Percentiles rank a stretch among this genome's conserved stretches.
phyloP scores from a whole-genome alignment of 2,888 invertebrate genomes.

The Machimus rusticus region DNA sequence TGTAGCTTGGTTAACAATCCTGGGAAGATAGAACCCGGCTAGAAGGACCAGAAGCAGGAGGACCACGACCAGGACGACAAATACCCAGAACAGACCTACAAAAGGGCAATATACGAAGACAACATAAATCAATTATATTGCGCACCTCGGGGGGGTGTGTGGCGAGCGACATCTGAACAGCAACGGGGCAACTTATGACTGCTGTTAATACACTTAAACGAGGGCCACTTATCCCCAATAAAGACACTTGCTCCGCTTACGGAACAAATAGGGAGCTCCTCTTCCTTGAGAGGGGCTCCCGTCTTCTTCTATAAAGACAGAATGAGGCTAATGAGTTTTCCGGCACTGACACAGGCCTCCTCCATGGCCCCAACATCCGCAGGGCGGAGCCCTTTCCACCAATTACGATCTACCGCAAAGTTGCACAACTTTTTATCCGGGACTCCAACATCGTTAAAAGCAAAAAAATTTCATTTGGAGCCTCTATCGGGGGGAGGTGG shows the following conservation, averaged over 20 bases:
- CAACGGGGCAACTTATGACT: conserved; percentile 21
- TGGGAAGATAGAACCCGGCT: background rate
- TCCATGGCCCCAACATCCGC: background rate
- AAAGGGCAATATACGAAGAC: conserved; percentile 21
- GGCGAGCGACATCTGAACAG: background rate
- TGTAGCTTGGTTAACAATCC: conserved; percentile 15
- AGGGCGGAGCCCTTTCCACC: background rate
- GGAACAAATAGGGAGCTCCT: conserved; percentile 16
- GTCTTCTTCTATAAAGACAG: conserved; percentile 2
- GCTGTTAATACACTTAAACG: conserved; percentile 35
- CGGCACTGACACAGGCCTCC: background rate
- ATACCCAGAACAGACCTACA: background rate
- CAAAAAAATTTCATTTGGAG: background rate
- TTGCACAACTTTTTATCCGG: conserved; percentile 19
- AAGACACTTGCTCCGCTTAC: conserved; percentile 36
- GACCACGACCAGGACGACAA: background rate
- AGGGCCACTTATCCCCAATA: conserved; percentile 37
- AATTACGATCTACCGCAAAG: conserved; percentile 19
- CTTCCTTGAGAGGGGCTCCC: background rate
- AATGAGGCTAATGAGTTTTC: conserved; percentile 36
- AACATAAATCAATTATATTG: conserved; percentile 36
- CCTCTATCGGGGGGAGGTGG: background rate
- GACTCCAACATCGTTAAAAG: background rate
- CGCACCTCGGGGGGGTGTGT: conserved; percentile 18
- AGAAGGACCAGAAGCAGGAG: background rate